These are phyloP conservation scores for Euwallacea similis DNA, from an alignment of 1,140 invertebrate species.

Conservation along the genomic window DNA sequence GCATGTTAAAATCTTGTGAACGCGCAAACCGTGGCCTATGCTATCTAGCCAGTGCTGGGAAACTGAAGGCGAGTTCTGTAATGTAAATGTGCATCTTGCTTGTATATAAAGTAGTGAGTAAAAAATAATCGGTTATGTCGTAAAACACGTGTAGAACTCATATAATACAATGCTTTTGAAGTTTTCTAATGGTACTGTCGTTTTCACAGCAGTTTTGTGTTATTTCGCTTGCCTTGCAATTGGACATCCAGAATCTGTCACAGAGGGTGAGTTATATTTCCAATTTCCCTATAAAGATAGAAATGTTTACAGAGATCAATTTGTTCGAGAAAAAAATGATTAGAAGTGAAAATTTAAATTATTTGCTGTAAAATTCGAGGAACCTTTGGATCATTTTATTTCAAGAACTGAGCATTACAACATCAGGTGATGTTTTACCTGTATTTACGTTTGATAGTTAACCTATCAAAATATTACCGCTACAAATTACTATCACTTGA, in stretches of 20 bases:
- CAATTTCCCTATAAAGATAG: background rate
- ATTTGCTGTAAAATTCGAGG: too few species aligned
- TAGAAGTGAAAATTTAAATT: too few species aligned
- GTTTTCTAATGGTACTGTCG: constrained; percentile 36
- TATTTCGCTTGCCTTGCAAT: constrained; percentile 39
- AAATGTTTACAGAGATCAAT: too few species aligned
- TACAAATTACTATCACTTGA: too few species aligned
- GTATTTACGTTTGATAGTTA: constrained; percentile 17
- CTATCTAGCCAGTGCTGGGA: too few species aligned
- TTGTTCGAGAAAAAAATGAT: too few species aligned
- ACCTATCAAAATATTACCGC: constrained; percentile 20
- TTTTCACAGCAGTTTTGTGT: constrained; percentile 43
- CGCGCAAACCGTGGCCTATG: too few species aligned
- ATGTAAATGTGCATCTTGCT: constrained; percentile 11
- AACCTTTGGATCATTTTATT: too few species aligned
- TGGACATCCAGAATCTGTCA: constrained; percentile 39
- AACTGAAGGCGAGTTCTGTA: constrained; percentile 35
- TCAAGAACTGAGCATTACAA: background rate
- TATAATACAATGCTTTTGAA: constrained; percentile 40
- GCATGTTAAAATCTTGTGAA: too few species aligned
- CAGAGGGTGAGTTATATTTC: constrained; percentile 39
- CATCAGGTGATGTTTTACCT: constrained; percentile 28
- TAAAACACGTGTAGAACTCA: constrained; percentile 44
- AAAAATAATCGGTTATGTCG: constrained; percentile 46
- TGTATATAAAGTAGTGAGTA: constrained; percentile 20